A percentile compares a stretch with the other conserved stretches of the same genome.
These are phyloP conservation scores for Lasioglossum pauxillum DNA, from an alignment of 2,888 invertebrate genomes.

Conservation along the genomic window DNA sequence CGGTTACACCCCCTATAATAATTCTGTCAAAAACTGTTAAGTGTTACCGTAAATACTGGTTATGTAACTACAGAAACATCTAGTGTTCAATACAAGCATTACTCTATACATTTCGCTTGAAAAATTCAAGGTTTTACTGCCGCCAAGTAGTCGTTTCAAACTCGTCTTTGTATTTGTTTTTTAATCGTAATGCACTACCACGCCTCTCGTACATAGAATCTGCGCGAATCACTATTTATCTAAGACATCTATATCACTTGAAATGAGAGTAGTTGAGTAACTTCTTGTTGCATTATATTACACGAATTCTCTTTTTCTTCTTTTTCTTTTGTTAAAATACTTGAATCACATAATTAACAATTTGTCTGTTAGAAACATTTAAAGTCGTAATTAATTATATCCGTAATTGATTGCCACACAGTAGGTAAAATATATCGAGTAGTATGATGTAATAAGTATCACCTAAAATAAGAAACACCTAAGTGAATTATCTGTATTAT, in stretches of 20 bases:
- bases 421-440: slow-evolving; percentile 56
- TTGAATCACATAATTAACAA: slow-evolving; percentile 61
- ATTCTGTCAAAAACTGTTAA: slow-evolving; percentile 56
- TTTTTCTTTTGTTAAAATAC: slow-evolving; percentile 57
- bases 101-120: slow-evolving; percentile 55
- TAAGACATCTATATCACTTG: slow-evolving; percentile 69
- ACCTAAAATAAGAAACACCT: slow-evolving; percentile 49
- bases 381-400: slow-evolving; percentile 54
- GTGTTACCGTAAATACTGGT: slow-evolving; percentile 61
- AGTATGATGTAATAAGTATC: slow-evolving; percentile 33
- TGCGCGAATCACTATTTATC: slow-evolving; percentile 58
- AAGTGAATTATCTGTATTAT: slow-evolving; percentile 61
- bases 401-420: slow-evolving; percentile 60
- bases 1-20: slow-evolving; percentile 49
- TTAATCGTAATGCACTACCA: slow-evolving; percentile 59
- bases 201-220: slow-evolving; percentile 47
- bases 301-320: slow-evolving; percentile 48
- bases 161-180: slow-evolving; percentile 31
- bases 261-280: slow-evolving; percentile 68
- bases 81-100: slow-evolving; percentile 56
- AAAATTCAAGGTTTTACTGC: slow-evolving; percentile 58
- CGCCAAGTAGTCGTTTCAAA: slow-evolving; percentile 41
- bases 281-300: slow-evolving; percentile 59
- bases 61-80: slow-evolving; percentile 65
- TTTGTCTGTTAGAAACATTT: slow-evolving; percentile 48